Evolutionary conservation across 2,113 vertebrate species (phyloP).

Genomic region (Mesembrinibis cayennensis): DNA sequence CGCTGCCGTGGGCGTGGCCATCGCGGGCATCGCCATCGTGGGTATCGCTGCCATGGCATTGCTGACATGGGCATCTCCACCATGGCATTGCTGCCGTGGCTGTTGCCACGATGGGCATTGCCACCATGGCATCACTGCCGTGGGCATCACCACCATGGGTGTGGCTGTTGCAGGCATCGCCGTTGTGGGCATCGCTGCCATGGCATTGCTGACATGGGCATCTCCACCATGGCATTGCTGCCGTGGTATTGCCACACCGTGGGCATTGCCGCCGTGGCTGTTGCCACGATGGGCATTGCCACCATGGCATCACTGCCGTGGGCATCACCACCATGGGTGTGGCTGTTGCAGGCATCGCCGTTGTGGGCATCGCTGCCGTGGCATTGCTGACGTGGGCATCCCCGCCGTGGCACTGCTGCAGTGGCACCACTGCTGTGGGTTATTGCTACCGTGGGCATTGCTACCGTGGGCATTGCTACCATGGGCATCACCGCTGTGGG

Average conservation of each 20-base stretch:
- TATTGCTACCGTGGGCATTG: no score
- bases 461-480: no score
- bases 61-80: not conserved
- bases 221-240: not conserved
- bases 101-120: no score
- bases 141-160: not conserved
- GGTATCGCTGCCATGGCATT: not conserved
- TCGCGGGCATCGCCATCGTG: not conserved
- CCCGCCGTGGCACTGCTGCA: not conserved
- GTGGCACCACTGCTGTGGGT: no score
- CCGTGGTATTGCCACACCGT: no score
- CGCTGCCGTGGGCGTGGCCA: not conserved
- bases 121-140: no score
- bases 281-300: not conserved
- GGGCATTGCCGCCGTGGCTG: no score
- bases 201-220: not conserved
- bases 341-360: no score
- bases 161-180: no score
- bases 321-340: not conserved
- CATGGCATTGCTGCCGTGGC: accelerated
- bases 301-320: accelerated
- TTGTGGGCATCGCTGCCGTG: no score
- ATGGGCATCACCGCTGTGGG: not conserved
- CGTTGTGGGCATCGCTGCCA: no score
- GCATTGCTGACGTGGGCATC: not conserved